Evolutionary conservation across 2,797 vertebrate species (phyloP).

Genomic region (Molossus alvarezi): DNA sequence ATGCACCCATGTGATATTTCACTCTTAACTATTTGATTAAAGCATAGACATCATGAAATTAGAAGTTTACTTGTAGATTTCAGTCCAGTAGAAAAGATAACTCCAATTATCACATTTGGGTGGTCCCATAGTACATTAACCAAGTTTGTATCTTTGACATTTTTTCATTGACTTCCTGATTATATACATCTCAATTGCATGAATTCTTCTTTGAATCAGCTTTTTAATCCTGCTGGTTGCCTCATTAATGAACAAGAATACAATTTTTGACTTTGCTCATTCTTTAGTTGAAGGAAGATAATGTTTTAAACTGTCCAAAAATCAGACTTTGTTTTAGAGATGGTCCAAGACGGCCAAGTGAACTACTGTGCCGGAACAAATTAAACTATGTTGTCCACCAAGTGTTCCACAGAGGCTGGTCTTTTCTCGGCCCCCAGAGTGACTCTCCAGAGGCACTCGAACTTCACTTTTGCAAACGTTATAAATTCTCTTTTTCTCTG

Average conservation of each 20-base stretch:
- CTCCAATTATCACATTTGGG: neutral
- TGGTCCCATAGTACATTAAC: neutral
- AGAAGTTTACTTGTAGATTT: neutral
- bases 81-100: neutral
- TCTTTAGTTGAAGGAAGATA: neutral
- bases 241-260: neutral
- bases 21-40: neutral
- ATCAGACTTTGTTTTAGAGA: slow-evolving; percentile 24
- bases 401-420: rapidly evolving
- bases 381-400: neutral
- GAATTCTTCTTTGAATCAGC: neutral
- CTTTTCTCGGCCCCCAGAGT: neutral
- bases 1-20: neutral
- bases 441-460: neutral
- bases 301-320: slow-evolving; percentile 32
- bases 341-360: neutral
- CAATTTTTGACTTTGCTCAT: neutral
- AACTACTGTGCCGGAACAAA: neutral
- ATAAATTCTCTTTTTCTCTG: neutral
- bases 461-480: neutral
- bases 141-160: neutral
- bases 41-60: neutral
- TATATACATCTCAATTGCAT: neutral
- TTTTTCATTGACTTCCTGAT: slow-evolving; percentile 27
- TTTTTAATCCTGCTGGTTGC: neutral